Evolutionary conservation across 2,888 invertebrate genomes (phyloP), one percentile per base, ranked within the genome.

Genomic region (Brachynemurus nebulosus): DNA sequence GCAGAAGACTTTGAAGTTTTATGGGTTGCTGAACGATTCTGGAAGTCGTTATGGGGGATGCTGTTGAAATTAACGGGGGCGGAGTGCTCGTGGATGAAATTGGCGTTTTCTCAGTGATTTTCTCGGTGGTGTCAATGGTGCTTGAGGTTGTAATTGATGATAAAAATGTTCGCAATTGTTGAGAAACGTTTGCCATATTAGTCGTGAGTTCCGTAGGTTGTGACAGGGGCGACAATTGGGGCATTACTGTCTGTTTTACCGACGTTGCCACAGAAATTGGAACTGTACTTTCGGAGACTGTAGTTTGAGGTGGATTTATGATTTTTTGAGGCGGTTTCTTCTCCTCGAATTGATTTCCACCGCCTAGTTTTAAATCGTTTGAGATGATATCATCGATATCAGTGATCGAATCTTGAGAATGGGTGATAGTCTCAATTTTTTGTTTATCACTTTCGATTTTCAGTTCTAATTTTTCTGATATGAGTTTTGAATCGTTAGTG

Each of bases 151-250:
- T 64, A 2, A 64, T 64, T 0, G 79, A 80, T 0, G 81, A 80
- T 59, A 81, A 66, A 39, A 81, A 68, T 4, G 75, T 75, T 25
- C 79, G 65, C 37, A 80, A 57, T 54, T 80, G 81, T 57, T 80
- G 79, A 1, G 79, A 78, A 1, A 75, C 80, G 55, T 78, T 81
- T 0, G 76, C 79, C 64, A 81, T 78, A 54, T 78, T 80, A 1
- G 79, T 76, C 11, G 80, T 79, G 39, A 81, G 62, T 57, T 82
- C 80, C 2, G 78, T 73, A 1, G 81, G 80, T 57, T 80, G 80
- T 1, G 80, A 80, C 2, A 82, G 58, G 0, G 81, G 81, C 1
- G 81, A 81, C 18, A 81, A 60, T 56, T 81, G 80, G 1, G 81
- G 78, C 39, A 78, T 69, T 1, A 72, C 68, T 0, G 74, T 67